phyloP scores from a whole-genome alignment of 2,113 vertebrate species.

The Cnemophilus loriae region DNA sequence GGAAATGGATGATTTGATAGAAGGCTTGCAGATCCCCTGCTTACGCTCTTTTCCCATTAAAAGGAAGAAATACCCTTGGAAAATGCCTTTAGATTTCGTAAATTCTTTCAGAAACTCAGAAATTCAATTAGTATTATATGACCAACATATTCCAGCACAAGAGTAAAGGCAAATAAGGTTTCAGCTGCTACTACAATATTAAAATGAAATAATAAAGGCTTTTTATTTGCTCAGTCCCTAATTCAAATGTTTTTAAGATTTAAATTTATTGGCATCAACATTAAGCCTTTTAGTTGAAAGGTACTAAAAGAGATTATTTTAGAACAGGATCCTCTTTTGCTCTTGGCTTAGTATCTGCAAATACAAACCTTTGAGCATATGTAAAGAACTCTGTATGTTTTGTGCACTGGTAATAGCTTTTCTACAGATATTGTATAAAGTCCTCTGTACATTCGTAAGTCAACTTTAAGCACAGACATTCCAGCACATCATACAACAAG shows the following conservation, averaged over 20 bases:
- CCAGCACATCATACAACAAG: neutral
- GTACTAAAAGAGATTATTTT: neutral
- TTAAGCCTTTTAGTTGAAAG: neutral
- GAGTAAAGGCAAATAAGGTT: accelerated
- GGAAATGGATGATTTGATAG: neutral
- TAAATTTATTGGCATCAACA: neutral
- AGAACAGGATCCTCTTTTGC: accelerated
- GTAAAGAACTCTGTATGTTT: neutral
- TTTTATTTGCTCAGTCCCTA: neutral
- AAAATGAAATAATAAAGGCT: neutral
- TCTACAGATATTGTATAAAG: neutral
- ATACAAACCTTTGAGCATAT: neutral
- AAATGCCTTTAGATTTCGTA: neutral
- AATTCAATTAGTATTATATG: neutral
- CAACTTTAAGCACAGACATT: neutral
- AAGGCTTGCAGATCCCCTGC: neutral
- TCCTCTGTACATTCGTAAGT: neutral
- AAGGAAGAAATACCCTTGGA: neutral
- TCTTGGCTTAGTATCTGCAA: neutral
- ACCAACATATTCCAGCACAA: neutral
- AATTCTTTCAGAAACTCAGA: neutral
- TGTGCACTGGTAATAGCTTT: neutral
- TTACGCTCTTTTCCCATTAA: neutral
- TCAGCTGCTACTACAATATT: neutral
- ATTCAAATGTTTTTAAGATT: neutral